Percentiles rank a stretch among this genome's conserved stretches.
Conservation (phyloP, 2,797 vertebrate genomes). For the Salmo trutta region DNA sequence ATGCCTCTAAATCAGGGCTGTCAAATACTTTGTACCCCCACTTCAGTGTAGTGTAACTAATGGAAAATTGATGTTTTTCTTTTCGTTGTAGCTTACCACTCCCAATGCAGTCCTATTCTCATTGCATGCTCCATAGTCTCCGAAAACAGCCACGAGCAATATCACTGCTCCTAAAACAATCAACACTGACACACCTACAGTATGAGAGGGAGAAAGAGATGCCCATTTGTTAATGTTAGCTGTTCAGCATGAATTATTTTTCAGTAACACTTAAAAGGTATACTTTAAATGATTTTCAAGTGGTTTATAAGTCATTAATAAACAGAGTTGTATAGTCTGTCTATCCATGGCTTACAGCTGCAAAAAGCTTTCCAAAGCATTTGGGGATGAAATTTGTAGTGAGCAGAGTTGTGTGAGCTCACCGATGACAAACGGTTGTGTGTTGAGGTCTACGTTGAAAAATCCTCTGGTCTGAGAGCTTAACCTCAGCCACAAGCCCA, state of each 20-base stretch:
- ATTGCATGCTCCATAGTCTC: conserved; percentile 63
- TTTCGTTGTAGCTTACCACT: conserved; percentile 53
- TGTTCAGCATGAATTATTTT: neutral
- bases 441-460: conserved; percentile 54
- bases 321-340: neutral
- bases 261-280: neutral
- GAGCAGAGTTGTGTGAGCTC: conserved; percentile 10
- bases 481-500: conserved; percentile 70
- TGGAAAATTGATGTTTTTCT: neutral
- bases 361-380: too few relatives aligned
- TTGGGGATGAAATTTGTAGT: too few relatives aligned
- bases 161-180: conserved; percentile 57
- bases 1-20: neutral
- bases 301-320: neutral
- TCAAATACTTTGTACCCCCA: neutral
- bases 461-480: conserved; percentile 51
- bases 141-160: conserved; percentile 61
- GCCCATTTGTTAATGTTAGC: neutral
- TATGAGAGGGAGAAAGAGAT: neutral
- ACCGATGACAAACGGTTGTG: conserved; percentile 59
- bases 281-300: neutral
- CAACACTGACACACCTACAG: conserved; percentile 61
- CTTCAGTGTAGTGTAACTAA: neutral
- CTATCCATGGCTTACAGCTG: too few relatives aligned
- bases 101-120: conserved; percentile 56